A percentile compares a stretch with the other conserved stretches of the same genome.
phyloP scores from a whole-genome alignment of 2,113 vertebrate species.

The Phoxinus phoxinus region DNA sequence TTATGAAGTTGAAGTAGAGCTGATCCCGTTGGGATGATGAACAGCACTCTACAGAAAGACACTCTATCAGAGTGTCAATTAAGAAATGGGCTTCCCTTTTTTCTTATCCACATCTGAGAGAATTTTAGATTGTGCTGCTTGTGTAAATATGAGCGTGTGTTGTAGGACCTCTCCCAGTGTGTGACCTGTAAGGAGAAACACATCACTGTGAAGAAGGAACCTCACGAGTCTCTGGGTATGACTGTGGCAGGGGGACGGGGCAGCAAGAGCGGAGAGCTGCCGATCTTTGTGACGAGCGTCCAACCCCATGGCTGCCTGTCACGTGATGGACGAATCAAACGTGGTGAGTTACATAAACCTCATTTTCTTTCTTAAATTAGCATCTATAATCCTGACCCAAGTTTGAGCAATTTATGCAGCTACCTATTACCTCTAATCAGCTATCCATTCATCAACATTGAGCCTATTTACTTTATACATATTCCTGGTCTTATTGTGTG shows the following conservation, averaged over 20 bases:
- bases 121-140: conserved; percentile 26
- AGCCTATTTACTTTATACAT: neutral
- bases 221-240: conserved; percentile 96
- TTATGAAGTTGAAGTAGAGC: conserved; percentile 20
- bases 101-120: neutral
- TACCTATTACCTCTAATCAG: too few relatives aligned
- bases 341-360: conserved; percentile 75
- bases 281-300: conserved; percentile 97
- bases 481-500: neutral
- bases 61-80: conserved; percentile 32
- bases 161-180: conserved; percentile 93
- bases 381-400: neutral
- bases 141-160: conserved; percentile 30
- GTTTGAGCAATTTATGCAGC: neutral
- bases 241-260: conserved; percentile 96
- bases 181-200: conserved; percentile 96
- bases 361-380: neutral
- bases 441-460: too few relatives aligned
- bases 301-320: conserved; percentile 95
- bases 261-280: conserved; percentile 95
- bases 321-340: conserved; percentile 92
- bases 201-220: conserved; percentile 95
- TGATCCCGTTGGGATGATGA: conserved; percentile 15
- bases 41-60: conserved; percentile 14
- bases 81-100: conserved; percentile 17